Conservation (phyloP, 2,113 vertebrate genomes). For the Podarcis muralis region DNA sequence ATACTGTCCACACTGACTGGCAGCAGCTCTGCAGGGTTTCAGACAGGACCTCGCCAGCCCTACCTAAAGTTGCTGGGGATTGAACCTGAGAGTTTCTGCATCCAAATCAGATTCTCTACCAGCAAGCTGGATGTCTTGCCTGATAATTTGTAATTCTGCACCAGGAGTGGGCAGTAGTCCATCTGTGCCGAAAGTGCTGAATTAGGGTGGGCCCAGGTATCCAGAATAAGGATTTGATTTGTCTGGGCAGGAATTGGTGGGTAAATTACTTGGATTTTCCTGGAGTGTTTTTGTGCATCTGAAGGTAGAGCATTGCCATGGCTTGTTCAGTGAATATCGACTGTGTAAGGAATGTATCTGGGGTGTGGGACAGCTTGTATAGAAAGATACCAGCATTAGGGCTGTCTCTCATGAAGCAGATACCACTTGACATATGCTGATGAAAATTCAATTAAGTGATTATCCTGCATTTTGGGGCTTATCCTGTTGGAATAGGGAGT, state of each 20-base stretch:
- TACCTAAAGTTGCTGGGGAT: no score
- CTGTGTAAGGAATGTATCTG: not conserved
- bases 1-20: no score
- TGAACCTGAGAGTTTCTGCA: no score
- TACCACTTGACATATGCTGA: not conserved
- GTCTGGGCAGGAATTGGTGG: not conserved
- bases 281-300: not conserved
- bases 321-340: not conserved
- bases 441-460: not conserved
- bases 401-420: not conserved
- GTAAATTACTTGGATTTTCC: not conserved
- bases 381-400: not conserved
- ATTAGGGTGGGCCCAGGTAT: slow-evolving; percentile 22
- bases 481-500: not conserved
- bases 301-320: slow-evolving; percentile 29
- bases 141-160: not conserved
- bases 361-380: not conserved
- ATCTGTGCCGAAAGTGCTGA: not conserved
- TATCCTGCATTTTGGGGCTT: not conserved
- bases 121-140: not conserved
- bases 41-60: no score
- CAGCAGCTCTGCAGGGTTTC: no score
- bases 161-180: not conserved
- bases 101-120: no score
- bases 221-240: not conserved